Conservation (phyloP, 2,113 vertebrate species). For the Bungarus multicinctus region DNA sequence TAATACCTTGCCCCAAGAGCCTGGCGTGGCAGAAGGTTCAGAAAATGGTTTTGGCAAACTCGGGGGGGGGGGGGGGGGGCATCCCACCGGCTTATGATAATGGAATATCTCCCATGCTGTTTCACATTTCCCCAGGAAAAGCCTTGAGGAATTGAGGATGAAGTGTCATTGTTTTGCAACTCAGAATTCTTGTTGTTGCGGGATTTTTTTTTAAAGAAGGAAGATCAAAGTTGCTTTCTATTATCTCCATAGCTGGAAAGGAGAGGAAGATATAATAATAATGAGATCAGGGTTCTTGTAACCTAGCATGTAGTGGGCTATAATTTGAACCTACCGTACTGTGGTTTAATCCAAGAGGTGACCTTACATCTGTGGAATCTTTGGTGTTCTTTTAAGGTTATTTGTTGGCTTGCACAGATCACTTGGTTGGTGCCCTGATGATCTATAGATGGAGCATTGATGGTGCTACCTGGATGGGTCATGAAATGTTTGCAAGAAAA, state of each 20-base stretch:
- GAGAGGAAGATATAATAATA: neutral
- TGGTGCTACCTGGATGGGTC: neutral
- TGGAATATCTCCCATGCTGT: neutral
- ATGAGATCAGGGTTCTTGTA: neutral
- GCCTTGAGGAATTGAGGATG: neutral
- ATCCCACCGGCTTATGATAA: neutral
- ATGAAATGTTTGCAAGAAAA: neutral
- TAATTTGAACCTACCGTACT: neutral
- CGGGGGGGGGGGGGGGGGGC: too few species aligned
- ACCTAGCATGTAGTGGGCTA: neutral
- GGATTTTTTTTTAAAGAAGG: too few species aligned
- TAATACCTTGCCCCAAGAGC: neutral
- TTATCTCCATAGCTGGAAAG: neutral
- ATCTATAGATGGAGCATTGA: neutral
- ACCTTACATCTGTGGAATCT: neutral
- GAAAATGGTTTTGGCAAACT: neutral
- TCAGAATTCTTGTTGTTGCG: neutral
- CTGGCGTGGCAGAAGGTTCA: neutral
- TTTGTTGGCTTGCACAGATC: neutral
- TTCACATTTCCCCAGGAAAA: neutral
- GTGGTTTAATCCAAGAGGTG: neutral
- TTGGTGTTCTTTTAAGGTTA: neutral
- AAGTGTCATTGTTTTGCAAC: neutral
- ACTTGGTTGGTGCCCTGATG: neutral
- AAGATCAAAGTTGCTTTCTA: neutral